Percentiles rank a stretch among this genome's conserved stretches.
Evolutionary conservation across 2,888 invertebrate genomes (phyloP).

Genomic region (Noctua comes): DNA sequence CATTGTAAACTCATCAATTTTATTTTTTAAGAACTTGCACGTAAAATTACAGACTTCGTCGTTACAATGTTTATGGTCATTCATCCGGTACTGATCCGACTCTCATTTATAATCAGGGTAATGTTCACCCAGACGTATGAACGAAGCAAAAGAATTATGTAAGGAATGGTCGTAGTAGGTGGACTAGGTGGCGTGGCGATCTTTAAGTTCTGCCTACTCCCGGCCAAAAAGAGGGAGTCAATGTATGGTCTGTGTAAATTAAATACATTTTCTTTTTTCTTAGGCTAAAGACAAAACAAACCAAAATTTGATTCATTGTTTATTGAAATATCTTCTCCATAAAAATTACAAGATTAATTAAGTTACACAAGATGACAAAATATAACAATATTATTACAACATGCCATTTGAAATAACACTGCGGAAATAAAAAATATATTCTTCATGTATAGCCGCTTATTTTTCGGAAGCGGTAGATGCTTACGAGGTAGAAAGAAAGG

Average conservation of each 20-base stretch:
- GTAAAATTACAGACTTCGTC: neutral
- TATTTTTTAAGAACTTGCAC: conserved; percentile 7
- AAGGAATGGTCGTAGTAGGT: neutral
- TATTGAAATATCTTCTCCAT: conserved; percentile 74
- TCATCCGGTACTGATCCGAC: too few relatives aligned
- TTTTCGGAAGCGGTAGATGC: conserved; percentile 6
- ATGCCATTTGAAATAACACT: conserved; percentile 66
- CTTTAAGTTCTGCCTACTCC: neutral
- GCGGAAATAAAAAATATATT: conserved; percentile 54
- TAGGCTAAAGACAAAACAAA: conserved; percentile 7
- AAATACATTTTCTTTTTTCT: neutral
- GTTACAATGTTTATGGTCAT: neutral
- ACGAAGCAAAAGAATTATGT: neutral
- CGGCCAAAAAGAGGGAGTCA: neutral
- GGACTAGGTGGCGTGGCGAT: too few relatives aligned
- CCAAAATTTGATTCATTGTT: conserved; percentile 70
- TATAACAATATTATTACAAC: conserved; percentile 64
- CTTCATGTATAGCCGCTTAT: conserved; percentile 1
- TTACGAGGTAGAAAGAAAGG: conserved; percentile 39
- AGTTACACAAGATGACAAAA: conserved; percentile 70
- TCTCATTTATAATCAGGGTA: too few relatives aligned
- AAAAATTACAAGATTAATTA: conserved; percentile 74
- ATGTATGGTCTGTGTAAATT: neutral
- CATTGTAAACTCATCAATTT: neutral
- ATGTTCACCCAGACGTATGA: neutral